A percentile compares a stretch with the other conserved stretches of the same genome.
Evolutionary conservation across 2,113 vertebrate species (phyloP).

Genomic region (Prunella fulvescens): DNA sequence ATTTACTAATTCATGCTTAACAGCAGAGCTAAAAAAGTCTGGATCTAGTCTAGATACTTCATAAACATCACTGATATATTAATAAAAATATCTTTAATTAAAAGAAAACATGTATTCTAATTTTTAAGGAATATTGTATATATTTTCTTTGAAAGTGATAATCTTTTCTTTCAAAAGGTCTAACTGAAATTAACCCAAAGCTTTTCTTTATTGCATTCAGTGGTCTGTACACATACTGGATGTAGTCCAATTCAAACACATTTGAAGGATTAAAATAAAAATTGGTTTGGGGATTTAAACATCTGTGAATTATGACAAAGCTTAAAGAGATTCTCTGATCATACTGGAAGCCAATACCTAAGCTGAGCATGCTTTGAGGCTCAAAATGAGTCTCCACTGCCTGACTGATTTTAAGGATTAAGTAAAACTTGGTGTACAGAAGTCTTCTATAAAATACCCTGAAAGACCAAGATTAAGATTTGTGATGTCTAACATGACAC

Average conservation of each 20-base stretch:
- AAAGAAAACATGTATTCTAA: background rate
- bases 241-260: background rate
- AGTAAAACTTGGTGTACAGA: background rate
- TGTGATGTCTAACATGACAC: background rate
- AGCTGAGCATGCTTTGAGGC: background rate
- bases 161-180: background rate
- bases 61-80: background rate
- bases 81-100: background rate
- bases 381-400: background rate
- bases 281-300: background rate
- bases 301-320: background rate
- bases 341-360: background rate
- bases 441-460: background rate
- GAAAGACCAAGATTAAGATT: background rate
- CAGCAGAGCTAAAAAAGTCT: background rate
- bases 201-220: background rate
- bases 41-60: background rate
- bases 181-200: background rate
- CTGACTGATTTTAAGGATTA: background rate
- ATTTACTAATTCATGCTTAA: background rate
- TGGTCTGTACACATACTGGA: background rate
- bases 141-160: background rate
- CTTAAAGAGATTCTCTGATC: background rate
- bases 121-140: background rate
- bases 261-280: constrained; percentile 11